Evolutionary conservation across 1,140 invertebrate species (phyloP).

Genomic region (Bursaphelenchus mucronatus): DNA sequence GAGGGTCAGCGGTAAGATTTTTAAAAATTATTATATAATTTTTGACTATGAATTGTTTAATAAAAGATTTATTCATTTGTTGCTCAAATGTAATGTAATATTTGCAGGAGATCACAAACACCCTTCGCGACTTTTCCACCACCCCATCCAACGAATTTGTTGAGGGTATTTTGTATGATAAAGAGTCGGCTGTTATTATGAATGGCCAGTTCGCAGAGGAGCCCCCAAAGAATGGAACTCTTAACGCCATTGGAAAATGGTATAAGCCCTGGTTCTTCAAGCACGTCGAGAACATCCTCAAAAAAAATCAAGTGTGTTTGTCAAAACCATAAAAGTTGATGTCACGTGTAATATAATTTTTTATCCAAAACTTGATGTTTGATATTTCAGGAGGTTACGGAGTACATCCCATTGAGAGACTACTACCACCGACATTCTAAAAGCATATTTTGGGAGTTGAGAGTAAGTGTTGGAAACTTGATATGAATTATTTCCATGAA

Average conservation of each 20-base stretch:
- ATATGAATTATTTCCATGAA: too few relatives aligned
- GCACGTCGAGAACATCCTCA: slow-evolving; percentile 69
- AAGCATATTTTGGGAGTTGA: slow-evolving; percentile 77
- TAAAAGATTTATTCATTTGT: slow-evolving; percentile 61
- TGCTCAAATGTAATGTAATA: background rate
- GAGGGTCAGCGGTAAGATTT: slow-evolving; percentile 8
- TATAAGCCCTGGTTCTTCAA: slow-evolving; percentile 80
- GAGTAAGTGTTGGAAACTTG: slow-evolving; percentile 64
- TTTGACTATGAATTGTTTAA: background rate
- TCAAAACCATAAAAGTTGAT: slow-evolving; percentile 23
- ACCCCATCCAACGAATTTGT: slow-evolving; percentile 70
- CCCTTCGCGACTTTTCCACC: slow-evolving; percentile 62
- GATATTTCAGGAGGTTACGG: slow-evolving; percentile 59
- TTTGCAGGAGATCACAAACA: slow-evolving; percentile 63
- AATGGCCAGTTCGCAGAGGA: slow-evolving; percentile 69
- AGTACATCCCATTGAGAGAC: slow-evolving; percentile 75
- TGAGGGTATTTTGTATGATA: slow-evolving; percentile 70
- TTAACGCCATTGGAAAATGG: slow-evolving; percentile 74
- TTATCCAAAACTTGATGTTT: slow-evolving; percentile 18
- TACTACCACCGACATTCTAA: slow-evolving; percentile 78
- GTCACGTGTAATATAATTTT: background rate
- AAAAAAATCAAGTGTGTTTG: slow-evolving; percentile 53
- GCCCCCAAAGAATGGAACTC: slow-evolving; percentile 66
- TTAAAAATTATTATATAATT: background rate
- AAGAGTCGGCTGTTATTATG: slow-evolving; percentile 73